phyloP scores from a whole-genome alignment of 2,797 vertebrate species.

The Sebastes iracundus region DNA sequence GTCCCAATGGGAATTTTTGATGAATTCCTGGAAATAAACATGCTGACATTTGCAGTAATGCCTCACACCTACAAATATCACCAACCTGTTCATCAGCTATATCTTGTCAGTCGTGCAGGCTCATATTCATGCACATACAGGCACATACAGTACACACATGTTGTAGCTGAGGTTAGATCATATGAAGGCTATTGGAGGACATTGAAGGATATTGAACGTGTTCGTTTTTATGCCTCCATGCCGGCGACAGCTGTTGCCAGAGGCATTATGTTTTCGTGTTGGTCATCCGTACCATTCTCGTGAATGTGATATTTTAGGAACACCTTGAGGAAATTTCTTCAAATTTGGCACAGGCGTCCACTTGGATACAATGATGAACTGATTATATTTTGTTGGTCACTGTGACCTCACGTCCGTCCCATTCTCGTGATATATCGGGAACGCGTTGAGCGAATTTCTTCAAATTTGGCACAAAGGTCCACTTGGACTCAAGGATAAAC shows the following conservation, averaged over 20 bases:
- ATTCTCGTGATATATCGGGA: no score
- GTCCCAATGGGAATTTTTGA: slow-evolving; percentile 28
- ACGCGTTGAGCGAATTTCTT: not conserved
- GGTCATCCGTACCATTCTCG: not conserved
- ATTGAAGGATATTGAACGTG: no score
- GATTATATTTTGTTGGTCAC: not conserved
- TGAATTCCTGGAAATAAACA: slow-evolving; percentile 52
- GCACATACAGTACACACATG: not conserved
- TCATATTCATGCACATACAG: not conserved
- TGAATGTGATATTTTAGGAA: not conserved
- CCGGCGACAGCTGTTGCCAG: no score
- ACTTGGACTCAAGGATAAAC: not conserved
- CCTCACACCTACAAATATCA: slow-evolving; percentile 34
- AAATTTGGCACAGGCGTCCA: not conserved
- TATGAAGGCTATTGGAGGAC: no score
- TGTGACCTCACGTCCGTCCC: not conserved
- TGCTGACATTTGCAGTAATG: slow-evolving; percentile 49
- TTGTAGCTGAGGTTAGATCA: no score
- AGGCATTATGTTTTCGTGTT: not conserved
- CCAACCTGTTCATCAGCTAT: slow-evolving; percentile 14
- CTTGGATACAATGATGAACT: not conserved
- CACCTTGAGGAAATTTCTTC: not conserved
- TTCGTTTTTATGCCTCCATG: no score
- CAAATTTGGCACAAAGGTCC: not conserved
- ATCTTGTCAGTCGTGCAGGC: not conserved